phyloP scores from a whole-genome alignment of 2,888 invertebrate genomes.

The Laothoe populi region DNA sequence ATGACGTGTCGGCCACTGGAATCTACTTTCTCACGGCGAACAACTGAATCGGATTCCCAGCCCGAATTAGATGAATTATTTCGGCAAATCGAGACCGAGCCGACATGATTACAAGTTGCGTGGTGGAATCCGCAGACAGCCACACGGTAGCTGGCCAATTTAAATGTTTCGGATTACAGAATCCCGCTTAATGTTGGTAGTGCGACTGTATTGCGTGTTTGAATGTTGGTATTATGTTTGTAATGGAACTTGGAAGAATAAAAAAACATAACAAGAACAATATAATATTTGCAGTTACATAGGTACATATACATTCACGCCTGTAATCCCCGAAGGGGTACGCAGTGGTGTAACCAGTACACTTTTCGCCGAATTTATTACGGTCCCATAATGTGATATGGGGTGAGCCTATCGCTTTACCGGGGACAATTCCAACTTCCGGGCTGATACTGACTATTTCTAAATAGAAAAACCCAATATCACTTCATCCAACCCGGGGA shows the following conservation, averaged over 20 bases:
- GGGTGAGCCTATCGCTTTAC: too few relatives aligned
- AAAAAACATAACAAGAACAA: too few relatives aligned
- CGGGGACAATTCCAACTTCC: too few relatives aligned
- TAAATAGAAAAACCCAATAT: too few relatives aligned
- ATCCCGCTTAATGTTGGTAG: slow-evolving; percentile 34
- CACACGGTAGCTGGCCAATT: slow-evolving; percentile 84
- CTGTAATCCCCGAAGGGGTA: too few relatives aligned
- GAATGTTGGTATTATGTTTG: slow-evolving; percentile 28
- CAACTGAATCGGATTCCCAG: slow-evolving; percentile 62
- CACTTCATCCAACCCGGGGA: too few relatives aligned
- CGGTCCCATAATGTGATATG: too few relatives aligned
- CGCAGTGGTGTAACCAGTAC: too few relatives aligned
- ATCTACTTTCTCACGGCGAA: slow-evolving; percentile 77
- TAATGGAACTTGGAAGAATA: not conserved
- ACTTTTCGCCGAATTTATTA: too few relatives aligned
- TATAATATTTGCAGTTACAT: too few relatives aligned
- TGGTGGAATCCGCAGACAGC: slow-evolving; percentile 74
- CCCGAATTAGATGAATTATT: slow-evolving; percentile 60
- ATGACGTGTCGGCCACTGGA: slow-evolving; percentile 36
- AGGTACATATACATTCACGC: too few relatives aligned
- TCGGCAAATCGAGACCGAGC: slow-evolving; percentile 67
- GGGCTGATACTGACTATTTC: too few relatives aligned
- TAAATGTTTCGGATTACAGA: slow-evolving; percentile 83
- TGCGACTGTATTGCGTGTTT: slow-evolving; percentile 36
- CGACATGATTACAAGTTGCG: slow-evolving; percentile 73